A percentile compares a stretch with the other conserved stretches of the same genome.
Conservation (phyloP, 1,140 invertebrate genomes). For the Pseudachorutes palmiensis region DNA sequence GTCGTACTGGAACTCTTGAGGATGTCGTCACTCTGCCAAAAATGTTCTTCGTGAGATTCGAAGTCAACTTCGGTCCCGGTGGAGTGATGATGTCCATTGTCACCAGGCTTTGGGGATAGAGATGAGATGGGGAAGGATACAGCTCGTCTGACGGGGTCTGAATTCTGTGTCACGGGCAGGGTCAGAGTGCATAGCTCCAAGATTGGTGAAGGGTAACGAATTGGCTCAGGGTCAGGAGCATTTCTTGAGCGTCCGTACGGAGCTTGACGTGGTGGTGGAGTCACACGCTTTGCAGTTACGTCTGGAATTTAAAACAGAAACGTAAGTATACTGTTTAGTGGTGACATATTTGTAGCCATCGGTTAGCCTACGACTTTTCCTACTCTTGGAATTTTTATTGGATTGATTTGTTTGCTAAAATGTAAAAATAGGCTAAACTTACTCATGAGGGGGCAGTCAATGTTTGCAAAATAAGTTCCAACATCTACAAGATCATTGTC, state of each 20-base stretch:
- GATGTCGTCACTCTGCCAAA: background rate
- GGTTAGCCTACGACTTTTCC: too few relatives aligned
- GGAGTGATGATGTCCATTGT: background rate
- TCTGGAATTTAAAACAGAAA: background rate
- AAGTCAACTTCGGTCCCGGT: background rate
- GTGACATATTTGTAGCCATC: too few relatives aligned
- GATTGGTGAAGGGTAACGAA: constrained; percentile 13
- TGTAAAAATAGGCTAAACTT: too few relatives aligned
- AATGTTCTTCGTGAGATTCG: background rate
- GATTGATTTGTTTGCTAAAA: too few relatives aligned
- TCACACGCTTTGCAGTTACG: background rate
- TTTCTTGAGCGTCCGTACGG: background rate
- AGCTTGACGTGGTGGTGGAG: background rate
- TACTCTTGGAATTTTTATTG: too few relatives aligned
- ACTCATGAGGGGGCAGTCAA: constrained; percentile 3
- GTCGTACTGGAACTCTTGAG: background rate
- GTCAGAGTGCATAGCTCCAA: constrained; percentile 30
- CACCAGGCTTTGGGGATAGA: background rate
- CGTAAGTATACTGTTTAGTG: too few relatives aligned
- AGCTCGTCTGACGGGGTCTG: background rate
- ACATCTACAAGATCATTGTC: constrained; percentile 50
- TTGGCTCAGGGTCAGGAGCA: constrained; percentile 10
- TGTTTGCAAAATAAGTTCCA: constrained; percentile 47
- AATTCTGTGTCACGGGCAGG: constrained; percentile 9
- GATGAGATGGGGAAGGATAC: constrained; percentile 18